Evolutionary conservation across 1,140 invertebrate species (phyloP).

Genomic region (Ips typographus): DNA sequence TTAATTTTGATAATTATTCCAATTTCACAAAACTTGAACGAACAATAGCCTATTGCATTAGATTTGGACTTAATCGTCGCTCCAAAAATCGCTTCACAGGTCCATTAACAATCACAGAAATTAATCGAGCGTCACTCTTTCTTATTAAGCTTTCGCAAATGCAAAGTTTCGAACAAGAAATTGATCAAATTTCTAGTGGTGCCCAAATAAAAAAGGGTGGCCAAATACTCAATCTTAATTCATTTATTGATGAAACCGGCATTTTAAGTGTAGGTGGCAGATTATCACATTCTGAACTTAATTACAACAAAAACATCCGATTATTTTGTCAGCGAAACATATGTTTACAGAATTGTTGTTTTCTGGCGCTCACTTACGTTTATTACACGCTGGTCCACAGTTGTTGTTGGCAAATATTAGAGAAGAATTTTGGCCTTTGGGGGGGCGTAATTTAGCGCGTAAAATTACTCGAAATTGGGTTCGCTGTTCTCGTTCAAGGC

Average conservation of each 20-base stretch:
- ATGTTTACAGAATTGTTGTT: conserved; percentile 37
- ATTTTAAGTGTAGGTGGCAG: conserved; percentile 42
- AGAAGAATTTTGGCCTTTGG: conserved; percentile 38
- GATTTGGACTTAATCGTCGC: background rate
- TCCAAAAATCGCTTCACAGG: background rate
- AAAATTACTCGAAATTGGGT: conserved; percentile 5
- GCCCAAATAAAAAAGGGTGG: conserved; percentile 30
- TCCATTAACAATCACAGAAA: background rate
- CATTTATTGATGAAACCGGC: conserved; percentile 36
- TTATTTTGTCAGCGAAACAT: conserved; percentile 38
- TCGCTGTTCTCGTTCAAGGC: conserved; percentile 27
- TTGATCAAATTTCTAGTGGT: conserved; percentile 39
- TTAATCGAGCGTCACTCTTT: background rate
- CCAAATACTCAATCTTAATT: conserved; percentile 9
- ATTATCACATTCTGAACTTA: conserved; percentile 27
- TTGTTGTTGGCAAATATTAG: conserved; percentile 27
- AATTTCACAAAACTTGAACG: background rate
- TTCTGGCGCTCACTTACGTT: conserved; percentile 27
- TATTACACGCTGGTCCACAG: conserved; percentile 39
- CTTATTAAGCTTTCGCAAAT: conserved; percentile 17
- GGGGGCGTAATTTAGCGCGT: conserved; percentile 16
- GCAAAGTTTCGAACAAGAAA: conserved; percentile 34
- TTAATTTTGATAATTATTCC: conserved; percentile 33
- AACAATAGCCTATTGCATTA: background rate
- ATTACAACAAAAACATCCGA: conserved; percentile 38